Evolutionary conservation across 2,797 vertebrate species (phyloP).

Genomic region (Gambelia wislizenii): DNA sequence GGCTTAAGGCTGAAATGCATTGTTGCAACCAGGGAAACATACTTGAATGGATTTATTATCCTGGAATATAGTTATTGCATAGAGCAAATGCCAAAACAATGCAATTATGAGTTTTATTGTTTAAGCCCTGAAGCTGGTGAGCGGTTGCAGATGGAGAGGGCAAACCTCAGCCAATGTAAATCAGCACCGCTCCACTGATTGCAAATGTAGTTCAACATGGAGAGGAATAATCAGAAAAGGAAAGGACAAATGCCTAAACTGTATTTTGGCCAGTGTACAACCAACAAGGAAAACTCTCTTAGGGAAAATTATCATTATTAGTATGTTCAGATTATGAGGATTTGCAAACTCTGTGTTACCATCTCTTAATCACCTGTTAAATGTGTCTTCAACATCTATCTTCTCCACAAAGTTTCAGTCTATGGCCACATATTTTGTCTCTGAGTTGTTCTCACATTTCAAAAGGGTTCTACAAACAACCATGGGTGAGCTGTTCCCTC

Average conservation of each 20-base stretch:
- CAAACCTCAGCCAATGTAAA: constrained; percentile 36
- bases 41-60: constrained; percentile 58
- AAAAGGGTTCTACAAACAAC: no score
- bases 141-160: constrained; percentile 36
- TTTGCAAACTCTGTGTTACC: background rate
- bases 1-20: constrained; percentile 42
- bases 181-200: background rate
- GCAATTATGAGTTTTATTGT: constrained; percentile 62
- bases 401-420: background rate
- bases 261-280: background rate
- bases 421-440: no score
- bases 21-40: constrained; percentile 59
- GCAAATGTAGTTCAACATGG: background rate
- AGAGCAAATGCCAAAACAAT: constrained; percentile 66
- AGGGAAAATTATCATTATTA: background rate
- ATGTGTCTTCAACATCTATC: background rate
- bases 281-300: background rate
- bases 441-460: no score
- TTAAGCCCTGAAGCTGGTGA: constrained; percentile 41
- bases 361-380: background rate
- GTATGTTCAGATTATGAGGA: background rate
- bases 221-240: background rate
- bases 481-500: no score
- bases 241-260: background rate
- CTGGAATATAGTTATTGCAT: constrained; percentile 63